Conservation (phyloP, 1,140 invertebrate genomes). For the Spodoptera litura region DNA sequence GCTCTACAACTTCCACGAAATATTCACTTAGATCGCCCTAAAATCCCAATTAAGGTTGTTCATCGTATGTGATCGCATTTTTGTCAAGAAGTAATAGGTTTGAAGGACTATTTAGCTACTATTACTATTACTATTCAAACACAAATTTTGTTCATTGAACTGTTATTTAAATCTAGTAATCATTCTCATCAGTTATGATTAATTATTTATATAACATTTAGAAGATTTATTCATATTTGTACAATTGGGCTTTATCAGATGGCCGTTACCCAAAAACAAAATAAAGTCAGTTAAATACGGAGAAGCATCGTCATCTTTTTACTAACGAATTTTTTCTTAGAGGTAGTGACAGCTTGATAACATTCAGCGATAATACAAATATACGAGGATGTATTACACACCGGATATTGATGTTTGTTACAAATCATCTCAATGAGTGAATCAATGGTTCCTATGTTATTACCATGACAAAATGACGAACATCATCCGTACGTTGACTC, state of each 20-base stretch:
- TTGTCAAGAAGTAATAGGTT: no score
- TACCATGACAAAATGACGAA: conserved; percentile 41
- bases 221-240: no score
- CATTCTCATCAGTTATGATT: no score
- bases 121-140: no score
- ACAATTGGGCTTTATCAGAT: no score
- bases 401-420: conserved; percentile 41
- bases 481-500: conserved; percentile 30
- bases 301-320: neutral
- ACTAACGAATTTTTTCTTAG: no score
- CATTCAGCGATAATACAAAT: neutral
- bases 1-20: neutral
- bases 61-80: no score
- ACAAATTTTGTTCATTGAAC: no score
- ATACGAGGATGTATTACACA: conserved; percentile 23
- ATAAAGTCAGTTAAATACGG: neutral
- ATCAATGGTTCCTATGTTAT: conserved; percentile 43
- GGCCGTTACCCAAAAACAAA: no score
- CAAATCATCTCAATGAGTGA: conserved; percentile 40
- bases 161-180: no score
- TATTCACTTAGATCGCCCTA: neutral
- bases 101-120: no score
- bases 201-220: no score
- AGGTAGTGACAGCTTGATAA: neutral
- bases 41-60: neutral